A percentile compares a stretch with the other conserved stretches of the same genome.
phyloP scores from a whole-genome alignment of 2,888 invertebrate species.

The Ormyrus pomaceus region DNA sequence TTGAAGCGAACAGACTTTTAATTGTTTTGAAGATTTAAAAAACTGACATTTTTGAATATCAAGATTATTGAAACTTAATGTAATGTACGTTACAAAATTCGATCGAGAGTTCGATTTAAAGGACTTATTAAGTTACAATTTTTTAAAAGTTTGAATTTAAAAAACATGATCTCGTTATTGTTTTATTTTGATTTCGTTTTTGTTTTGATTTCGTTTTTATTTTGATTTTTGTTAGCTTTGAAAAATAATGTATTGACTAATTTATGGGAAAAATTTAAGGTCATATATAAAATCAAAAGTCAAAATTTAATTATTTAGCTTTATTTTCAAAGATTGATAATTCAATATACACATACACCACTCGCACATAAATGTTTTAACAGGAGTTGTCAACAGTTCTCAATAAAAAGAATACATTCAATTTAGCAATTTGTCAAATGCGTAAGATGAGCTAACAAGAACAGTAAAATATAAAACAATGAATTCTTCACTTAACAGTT shows the following conservation, averaged over 20 bases:
- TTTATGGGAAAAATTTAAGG: background rate
- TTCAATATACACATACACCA: conserved; percentile 53
- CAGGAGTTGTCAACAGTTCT: conserved; percentile 27
- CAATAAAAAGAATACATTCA: conserved; percentile 46
- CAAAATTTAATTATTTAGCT: conserved; percentile 39
- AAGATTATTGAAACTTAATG: background rate
- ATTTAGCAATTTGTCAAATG: conserved; percentile 45
- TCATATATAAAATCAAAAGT: conserved; percentile 28
- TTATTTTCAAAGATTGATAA: conserved; percentile 54
- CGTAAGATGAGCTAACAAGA: conserved; percentile 39
- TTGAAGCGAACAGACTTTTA: background rate
- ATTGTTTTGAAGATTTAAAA: no score
- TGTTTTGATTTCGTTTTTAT: no score
- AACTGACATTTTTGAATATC: no score
- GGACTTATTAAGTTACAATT: no score
- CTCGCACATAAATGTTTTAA: conserved; percentile 50
- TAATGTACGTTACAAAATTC: no score
- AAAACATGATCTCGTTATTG: no score
- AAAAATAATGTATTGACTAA: background rate
- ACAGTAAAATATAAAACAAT: conserved; percentile 63
- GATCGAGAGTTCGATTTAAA: no score
- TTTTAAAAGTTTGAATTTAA: no score
- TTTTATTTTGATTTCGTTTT: no score
- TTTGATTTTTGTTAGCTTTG: background rate
- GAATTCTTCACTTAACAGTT: conserved; percentile 56